Evolutionary conservation across 2,888 invertebrate genomes (phyloP), one percentile per base, ranked within the genome.

Genomic region (Nomada ruficornis): DNA sequence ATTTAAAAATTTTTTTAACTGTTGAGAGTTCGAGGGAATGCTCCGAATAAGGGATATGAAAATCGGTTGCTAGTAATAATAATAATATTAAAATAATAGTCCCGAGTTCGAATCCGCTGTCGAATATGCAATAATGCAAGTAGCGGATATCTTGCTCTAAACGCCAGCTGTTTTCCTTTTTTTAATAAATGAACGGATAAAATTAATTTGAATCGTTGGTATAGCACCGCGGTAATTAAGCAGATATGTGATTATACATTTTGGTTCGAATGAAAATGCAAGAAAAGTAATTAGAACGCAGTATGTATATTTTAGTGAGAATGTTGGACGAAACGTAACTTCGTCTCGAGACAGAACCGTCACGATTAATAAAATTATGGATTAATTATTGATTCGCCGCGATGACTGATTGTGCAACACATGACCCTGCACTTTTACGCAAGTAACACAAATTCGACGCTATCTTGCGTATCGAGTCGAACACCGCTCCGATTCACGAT

Each of bases 341-440:
- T 44, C 60, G 60, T 59, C 60, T 65, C n/a, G 57, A 20, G 18
- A 18, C 42, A 55, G 44, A 64, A 72, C 54, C 54, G 68, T 69
- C 15, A 23, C 60, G 77, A 77, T 76, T 73, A 82, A 84, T 84
- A 79, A 29, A 36, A 84, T 84, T 86, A 75, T 29, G 13, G 74
- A 77, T 75, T 84, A 87, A 86, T 86, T 87, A 84, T 80, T 60
- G 77, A 84, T 82, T 86, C 82, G 74, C 77, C 87, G 79, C 72
- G 79, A 74, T 74, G 54, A 54, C 50, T 47, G 69, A 13, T 52
- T n/a, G 42, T 63, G 63, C 71, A 75, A 52, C 52, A 23, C 67
- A 69, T 82, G 82, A 82, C 81, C 82, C 64, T 57, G 70, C 75
- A 73, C 29, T 75, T 81, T 73, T 81, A 64, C 67, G n/a, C 62